These are phyloP conservation scores for Procambarus virginalis DNA, from an alignment of 1,140 invertebrate genomes.

Conservation along the genomic window DNA sequence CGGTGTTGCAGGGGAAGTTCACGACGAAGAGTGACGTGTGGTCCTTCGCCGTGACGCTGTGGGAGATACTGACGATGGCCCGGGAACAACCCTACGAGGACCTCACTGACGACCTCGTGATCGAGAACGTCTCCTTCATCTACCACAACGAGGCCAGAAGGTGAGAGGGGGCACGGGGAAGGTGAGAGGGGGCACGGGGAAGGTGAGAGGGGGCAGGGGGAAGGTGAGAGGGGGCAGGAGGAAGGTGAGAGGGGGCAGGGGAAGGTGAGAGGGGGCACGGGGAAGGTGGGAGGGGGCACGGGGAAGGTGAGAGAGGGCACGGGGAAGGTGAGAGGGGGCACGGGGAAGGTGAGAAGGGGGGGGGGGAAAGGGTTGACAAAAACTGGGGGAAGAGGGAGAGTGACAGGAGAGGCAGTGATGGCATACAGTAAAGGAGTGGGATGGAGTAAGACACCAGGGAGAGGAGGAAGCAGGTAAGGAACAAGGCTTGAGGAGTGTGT, in stretches of 20 bases:
- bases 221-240: background rate
- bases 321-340: too few relatives aligned
- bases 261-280: too few relatives aligned
- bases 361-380: too few relatives aligned
- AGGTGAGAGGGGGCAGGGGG: background rate
- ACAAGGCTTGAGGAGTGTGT: background rate
- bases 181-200: background rate
- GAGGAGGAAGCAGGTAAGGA: background rate
- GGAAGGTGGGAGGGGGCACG: too few relatives aligned
- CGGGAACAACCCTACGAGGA: constrained; percentile 88
- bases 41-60: constrained; percentile 91
- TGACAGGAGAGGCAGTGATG: background rate
- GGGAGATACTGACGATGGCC: constrained; percentile 92
- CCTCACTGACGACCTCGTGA: constrained; percentile 84
- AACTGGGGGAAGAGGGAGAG: background rate
- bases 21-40: constrained; percentile 91
- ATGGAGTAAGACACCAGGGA: background rate
- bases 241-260: background rate
- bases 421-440: background rate
- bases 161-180: background rate
- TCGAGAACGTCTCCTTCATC: constrained; percentile 84
- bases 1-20: constrained; percentile 81
- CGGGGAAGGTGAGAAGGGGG: too few relatives aligned
- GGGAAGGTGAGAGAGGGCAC: too few relatives aligned
- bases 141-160: constrained; percentile 80